Percentiles rank a stretch among this genome's conserved stretches.
phyloP scores from a whole-genome alignment of 2,797 vertebrate species.

The Notolepis coatsorum region DNA sequence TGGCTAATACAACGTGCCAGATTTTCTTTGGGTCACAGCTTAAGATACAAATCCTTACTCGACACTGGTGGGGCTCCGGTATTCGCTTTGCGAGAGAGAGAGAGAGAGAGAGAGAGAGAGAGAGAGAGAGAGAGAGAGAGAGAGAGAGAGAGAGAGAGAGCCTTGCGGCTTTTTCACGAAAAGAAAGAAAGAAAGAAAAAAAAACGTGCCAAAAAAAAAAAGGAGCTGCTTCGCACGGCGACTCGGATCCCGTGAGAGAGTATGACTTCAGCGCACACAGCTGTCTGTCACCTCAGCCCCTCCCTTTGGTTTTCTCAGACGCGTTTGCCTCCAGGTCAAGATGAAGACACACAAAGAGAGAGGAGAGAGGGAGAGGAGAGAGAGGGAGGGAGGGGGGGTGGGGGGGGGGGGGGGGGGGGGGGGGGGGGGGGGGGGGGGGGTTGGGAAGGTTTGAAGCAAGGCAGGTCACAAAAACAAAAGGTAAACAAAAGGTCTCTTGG shows the following conservation, averaged over 20 bases:
- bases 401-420: neutral
- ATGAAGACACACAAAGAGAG: neutral
- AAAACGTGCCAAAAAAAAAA: no score
- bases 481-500: conserved; percentile 34
- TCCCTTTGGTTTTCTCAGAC: conserved; percentile 41
- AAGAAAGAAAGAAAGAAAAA: conserved; percentile 45
- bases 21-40: conserved; percentile 62
- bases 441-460: neutral
- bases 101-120: no score
- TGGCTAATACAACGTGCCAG: conserved; percentile 48
- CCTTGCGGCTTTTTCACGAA: conserved; percentile 40
- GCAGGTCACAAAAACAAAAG: conserved; percentile 19
- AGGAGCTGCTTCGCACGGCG: no score
- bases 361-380: neutral
- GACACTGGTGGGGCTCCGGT: conserved; percentile 51
- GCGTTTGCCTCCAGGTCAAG: conserved; percentile 39
- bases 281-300: conserved; percentile 67
- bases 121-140: no score
- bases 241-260: conserved; percentile 51
- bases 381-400: neutral
- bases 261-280: conserved; percentile 62
- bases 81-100: no score
- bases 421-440: neutral
- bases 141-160: no score
- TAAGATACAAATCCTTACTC: conserved; percentile 63